Conservation (phyloP, 2,797 vertebrate genomes). For the Bufotes viridis region DNA sequence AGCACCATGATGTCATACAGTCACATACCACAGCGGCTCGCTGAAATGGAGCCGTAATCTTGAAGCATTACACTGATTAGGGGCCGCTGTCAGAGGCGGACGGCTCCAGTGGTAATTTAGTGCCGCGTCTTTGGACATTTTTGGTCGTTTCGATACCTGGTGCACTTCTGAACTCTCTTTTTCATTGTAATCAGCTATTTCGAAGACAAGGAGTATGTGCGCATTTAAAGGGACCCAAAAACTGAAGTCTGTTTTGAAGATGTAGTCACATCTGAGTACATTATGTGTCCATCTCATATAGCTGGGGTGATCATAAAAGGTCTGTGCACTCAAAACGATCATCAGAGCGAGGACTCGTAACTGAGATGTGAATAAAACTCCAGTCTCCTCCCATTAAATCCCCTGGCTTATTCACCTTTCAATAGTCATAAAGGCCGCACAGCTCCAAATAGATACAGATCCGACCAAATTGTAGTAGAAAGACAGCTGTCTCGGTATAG, state of each 20-base stretch:
- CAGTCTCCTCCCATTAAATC: background rate
- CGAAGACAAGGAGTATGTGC: background rate
- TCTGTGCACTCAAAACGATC: background rate
- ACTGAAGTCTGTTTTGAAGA: background rate
- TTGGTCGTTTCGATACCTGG: background rate
- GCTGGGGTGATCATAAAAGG: background rate
- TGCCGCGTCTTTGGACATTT: constrained; percentile 15
- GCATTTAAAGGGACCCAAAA: background rate
- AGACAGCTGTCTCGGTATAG: no score
- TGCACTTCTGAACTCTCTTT: background rate
- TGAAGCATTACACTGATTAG: constrained; percentile 28
- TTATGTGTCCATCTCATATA: background rate
- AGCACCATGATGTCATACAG: constrained; percentile 31
- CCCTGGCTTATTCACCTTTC: no score
- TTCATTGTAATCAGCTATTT: background rate
- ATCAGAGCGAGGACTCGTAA: background rate
- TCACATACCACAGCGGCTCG: background rate
- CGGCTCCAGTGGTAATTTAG: constrained; percentile 2
- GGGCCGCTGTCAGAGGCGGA: background rate
- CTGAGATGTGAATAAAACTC: background rate
- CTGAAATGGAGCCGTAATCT: constrained; percentile 6
- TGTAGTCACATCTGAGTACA: background rate
- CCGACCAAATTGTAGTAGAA: no score
- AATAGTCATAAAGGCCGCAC: no score
- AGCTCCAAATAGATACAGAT: no score